phyloP scores from a whole-genome alignment of 2,888 invertebrate genomes.

The Mycalesis mineus region DNA sequence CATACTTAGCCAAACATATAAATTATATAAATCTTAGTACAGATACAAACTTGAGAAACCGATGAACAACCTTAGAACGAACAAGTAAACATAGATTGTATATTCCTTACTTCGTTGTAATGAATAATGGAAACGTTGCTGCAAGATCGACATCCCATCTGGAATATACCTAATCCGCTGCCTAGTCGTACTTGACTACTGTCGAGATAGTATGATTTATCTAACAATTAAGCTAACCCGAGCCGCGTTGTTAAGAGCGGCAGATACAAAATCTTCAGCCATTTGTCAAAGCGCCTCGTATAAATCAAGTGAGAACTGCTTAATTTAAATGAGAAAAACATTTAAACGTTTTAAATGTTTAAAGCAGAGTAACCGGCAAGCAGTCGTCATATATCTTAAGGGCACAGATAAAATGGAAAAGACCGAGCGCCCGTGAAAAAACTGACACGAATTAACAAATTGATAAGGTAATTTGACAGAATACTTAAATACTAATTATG shows the following conservation, averaged over 20 bases:
- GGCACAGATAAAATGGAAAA: neutral
- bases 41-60: no score
- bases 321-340: conserved; percentile 33
- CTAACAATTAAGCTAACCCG: conserved; percentile 19
- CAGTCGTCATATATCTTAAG: conserved; percentile 30
- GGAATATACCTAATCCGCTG: neutral
- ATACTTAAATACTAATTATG: no score
- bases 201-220: conserved; percentile 21
- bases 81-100: no score
- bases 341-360: conserved; percentile 28
- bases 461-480: no score
- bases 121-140: neutral
- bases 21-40: no score
- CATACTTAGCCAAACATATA: no score
- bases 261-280: conserved; percentile 28
- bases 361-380: conserved; percentile 28
- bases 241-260: conserved; percentile 16
- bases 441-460: no score
- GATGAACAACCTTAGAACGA: no score
- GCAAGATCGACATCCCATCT: conserved; percentile 2
- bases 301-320: conserved; percentile 30
- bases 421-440: neutral
- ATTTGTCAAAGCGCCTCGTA: conserved; percentile 30
- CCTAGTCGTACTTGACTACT: conserved; percentile 9
- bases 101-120: neutral